Evolutionary conservation across 1,140 invertebrate species (phyloP).

Genomic region (Cydia strobilella): DNA sequence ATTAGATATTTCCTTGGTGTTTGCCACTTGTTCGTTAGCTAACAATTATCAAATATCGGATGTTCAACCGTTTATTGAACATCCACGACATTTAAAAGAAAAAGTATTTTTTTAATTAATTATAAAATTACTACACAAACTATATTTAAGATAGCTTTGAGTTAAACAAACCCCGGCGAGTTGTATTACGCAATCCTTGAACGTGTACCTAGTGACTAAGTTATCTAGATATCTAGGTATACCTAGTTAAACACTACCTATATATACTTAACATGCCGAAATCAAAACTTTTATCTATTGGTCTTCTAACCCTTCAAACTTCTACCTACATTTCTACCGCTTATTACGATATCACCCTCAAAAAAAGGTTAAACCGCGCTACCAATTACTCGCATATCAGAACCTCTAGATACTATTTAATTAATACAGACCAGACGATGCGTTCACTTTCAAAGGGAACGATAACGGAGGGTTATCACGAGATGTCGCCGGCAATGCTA

Average conservation of each 20-base stretch:
- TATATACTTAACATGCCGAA: too few species aligned
- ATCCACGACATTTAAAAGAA: not conserved
- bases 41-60: too few species aligned
- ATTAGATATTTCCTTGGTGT: not conserved
- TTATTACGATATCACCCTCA: not conserved
- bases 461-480: slow-evolving; percentile 22
- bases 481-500: not conserved
- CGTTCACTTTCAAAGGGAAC: slow-evolving; percentile 19
- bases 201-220: too few species aligned
- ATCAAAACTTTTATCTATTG: too few species aligned
- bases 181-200: too few species aligned
- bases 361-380: not conserved
- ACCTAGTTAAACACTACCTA: too few species aligned
- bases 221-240: too few species aligned
- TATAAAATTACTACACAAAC: too few species aligned
- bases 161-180: too few species aligned
- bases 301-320: too few species aligned
- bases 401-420: slow-evolving; percentile 13
- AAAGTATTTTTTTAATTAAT: too few species aligned
- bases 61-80: not conserved
- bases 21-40: not conserved
- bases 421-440: not conserved
- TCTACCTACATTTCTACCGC: not conserved
- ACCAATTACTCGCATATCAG: not conserved
- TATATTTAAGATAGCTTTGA: too few species aligned